Evolutionary conservation across 2,888 invertebrate genomes (phyloP), one percentile per base, ranked within the genome.

Genomic region (Lagria hirta): DNA sequence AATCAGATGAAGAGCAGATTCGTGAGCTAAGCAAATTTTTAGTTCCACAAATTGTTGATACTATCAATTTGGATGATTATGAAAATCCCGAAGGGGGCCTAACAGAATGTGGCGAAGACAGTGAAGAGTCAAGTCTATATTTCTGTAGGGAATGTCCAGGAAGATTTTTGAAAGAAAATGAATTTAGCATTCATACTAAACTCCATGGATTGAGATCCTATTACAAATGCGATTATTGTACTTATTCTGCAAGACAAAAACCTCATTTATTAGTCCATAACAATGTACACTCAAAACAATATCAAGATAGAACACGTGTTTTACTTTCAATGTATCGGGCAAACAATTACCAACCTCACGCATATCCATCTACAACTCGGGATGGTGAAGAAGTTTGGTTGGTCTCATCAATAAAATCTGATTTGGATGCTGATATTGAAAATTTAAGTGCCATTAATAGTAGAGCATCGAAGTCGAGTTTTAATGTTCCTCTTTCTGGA

Each of bases 111-210:
- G 62, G 61, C 11, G 64, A 62, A n/a, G 13, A 16, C 3, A 32
- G 36, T 4, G 38, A 33, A 6, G 18, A 28, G 5, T 32, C 6
- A 8, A 11, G 15, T 14, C 66, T 89, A 38, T 82, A 82, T 60
- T 89, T 87, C 63, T 93, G 92, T 67, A 77, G 80, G 45, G 82
- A 84, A 55, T 93, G 92, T 67, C 92, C 92, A 1, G 88, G 91
- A 0, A 79, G 91, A 64, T 93, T 84, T 71, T 80, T 89, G 48
- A 82, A 82, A 54, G 83, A 83, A 51, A 80, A 79, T 58, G 91
- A 92, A 66, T 73, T 87, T 38, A 76, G 78, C 41, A 81, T 82
- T 45, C 92, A 93, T 61, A 72, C 81, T 48, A 78, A 82, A 15
- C 84, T 83, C 62, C 88, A 89, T 64, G 77, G 80, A 36, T 73